Evolutionary conservation across 2,113 vertebrate genomes (phyloP).

Genomic region (Zosterops borbonicus): DNA sequence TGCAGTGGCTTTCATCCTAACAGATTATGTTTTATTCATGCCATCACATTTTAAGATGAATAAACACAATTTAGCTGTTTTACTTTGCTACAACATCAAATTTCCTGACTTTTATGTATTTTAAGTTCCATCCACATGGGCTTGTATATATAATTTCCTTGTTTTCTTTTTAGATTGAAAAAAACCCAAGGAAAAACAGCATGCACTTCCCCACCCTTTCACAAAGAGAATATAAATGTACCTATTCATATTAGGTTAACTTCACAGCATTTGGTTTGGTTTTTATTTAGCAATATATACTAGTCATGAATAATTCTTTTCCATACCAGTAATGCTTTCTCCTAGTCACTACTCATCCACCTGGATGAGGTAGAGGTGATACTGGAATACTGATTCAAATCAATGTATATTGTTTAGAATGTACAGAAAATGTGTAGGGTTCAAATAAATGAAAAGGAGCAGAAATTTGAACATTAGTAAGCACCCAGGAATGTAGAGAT

Average conservation of each 20-base stretch:
- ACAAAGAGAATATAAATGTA: constrained; percentile 21
- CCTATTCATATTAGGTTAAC: constrained; percentile 8
- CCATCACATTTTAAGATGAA: constrained; percentile 20
- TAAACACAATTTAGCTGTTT: constrained; percentile 32
- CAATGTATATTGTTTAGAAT: neutral
- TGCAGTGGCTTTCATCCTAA: constrained; percentile 4
- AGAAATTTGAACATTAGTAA: neutral
- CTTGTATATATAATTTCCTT: neutral
- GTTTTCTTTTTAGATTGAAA: constrained; percentile 45
- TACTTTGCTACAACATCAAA: neutral
- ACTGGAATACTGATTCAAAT: neutral
- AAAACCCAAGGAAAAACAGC: neutral
- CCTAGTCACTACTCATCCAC: neutral
- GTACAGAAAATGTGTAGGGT: neutral
- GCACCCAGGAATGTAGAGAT: neutral
- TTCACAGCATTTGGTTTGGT: neutral
- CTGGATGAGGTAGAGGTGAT: neutral
- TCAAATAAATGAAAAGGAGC: neutral
- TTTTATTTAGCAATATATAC: neutral
- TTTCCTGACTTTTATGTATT: constrained; percentile 31
- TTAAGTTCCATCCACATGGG: neutral
- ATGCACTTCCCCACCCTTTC: neutral
- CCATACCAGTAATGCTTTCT: neutral
- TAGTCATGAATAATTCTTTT: constrained; percentile 5
- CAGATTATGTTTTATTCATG: constrained; percentile 37